Conservation (phyloP, 2,888 invertebrate genomes). For the Philonicus albiceps region DNA sequence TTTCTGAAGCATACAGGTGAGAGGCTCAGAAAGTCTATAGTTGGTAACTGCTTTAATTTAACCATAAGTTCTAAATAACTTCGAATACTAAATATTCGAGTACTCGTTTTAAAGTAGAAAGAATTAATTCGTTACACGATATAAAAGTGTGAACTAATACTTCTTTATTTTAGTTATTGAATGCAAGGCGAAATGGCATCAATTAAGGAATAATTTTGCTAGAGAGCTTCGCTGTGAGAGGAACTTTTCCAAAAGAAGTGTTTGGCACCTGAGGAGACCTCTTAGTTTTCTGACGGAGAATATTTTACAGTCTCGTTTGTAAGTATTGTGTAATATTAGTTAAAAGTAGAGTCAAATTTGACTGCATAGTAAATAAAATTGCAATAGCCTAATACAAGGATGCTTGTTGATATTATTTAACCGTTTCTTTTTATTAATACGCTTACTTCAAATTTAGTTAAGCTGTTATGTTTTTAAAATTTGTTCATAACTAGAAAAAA, state of each 20-base stretch:
- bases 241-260: not conserved
- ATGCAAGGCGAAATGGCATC: constrained; percentile 30
- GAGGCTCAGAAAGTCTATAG: too few species aligned
- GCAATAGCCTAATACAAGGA: too few species aligned
- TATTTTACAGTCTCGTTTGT: not conserved
- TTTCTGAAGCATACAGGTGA: too few species aligned
- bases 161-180: constrained; percentile 6
- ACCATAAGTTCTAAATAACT: too few species aligned
- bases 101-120: too few species aligned
- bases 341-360: not conserved
- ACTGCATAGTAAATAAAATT: too few species aligned
- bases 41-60: too few species aligned
- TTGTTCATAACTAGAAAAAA: not conserved
- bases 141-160: not conserved
- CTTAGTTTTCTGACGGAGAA: not conserved
- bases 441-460: too few species aligned
- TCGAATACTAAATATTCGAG: too few species aligned
- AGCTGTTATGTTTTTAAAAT: too few species aligned
- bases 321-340: not conserved
- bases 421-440: too few species aligned
- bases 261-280: constrained; percentile 12
- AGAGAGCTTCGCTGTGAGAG: constrained; percentile 1
- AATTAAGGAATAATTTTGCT: constrained; percentile 12
- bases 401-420: too few species aligned
- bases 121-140: not conserved